Evolutionary conservation across 2,797 vertebrate species (phyloP), one percentile per base, ranked within the genome.

Genomic region (Gadopsis bispinosus): DNA sequence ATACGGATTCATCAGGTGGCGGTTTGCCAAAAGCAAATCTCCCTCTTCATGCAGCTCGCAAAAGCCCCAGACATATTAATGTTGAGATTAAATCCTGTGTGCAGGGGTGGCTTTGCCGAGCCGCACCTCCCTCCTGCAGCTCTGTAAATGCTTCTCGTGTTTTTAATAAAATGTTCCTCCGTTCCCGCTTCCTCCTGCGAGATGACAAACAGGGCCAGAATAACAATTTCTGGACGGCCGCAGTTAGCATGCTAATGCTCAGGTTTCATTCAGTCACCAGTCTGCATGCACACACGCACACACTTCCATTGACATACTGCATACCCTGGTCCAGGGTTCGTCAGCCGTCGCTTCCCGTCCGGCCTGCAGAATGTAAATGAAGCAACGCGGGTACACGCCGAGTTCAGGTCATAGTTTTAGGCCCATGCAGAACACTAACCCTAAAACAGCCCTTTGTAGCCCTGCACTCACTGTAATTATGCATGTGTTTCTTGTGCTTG

Each of bases 161-260:
- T 63, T 79, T 69, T 63, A 79, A 74, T 63, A 69, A 63, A 58
- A 63, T 26, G 56, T 61, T 39, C 70, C 71, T 81, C 50, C 66
- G 47, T 82, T 75, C 22, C 29, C 3, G 4, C 65, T 63, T 71
- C 67, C 58, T 71, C 65, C 70, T 67, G 45, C 59, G 2, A 72
- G 74, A 67, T 62, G 31, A 47, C 73, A 77, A 47, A 65, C 68
- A 55, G 47, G 60, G 84, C 39, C 64, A 61, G 66, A 87, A 83
- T 82, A 67, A 74, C 72, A 87, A 85, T 86, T 60, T 77, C 56
- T 65, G 39, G 14, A 63, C 14, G 3, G 19, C 58, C 29, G 26
- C 55, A 22, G 59, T 69, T 63, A 45, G 58, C 70, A 69, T 79
- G 61, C 59, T 71, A 79, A 76, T 80, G 76, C 51, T 62, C 65